Percentiles rank a stretch among this genome's conserved stretches.
Conservation (phyloP, 2,113 vertebrate species). For the Macaca nemestrina region DNA sequence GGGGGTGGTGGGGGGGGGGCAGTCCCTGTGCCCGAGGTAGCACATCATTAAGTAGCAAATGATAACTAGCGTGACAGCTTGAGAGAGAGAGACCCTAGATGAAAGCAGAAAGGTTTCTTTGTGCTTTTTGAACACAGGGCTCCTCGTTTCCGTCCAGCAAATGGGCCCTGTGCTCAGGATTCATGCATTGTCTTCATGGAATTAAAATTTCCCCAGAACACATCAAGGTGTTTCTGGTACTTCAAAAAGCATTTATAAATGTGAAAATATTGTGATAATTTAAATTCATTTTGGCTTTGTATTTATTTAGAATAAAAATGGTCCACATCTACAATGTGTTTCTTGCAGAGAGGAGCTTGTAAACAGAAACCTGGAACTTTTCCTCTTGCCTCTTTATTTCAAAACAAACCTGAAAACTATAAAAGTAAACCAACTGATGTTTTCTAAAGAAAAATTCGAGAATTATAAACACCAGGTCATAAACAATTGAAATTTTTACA, state of each 20-base stretch:
- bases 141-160: not conserved
- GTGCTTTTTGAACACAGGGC: not conserved
- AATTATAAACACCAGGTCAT: not conserved
- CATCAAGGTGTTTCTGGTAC: not conserved
- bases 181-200: not conserved
- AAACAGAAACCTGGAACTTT: conserved; percentile 16
- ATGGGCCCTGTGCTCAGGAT: not conserved
- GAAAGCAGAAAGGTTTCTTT: not conserved
- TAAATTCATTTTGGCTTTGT: conserved; percentile 34
- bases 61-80: not conserved
- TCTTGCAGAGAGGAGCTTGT: not conserved
- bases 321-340: not conserved
- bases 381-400: not conserved
- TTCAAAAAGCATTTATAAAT: not conserved
- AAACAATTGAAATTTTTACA: not conserved
- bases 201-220: not conserved
- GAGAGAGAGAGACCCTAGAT: not conserved
- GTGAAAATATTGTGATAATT: conserved; percentile 10
- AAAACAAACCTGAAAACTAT: conserved; percentile 28
- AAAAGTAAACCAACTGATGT: not conserved
- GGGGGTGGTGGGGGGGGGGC: no score
- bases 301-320: conserved; percentile 41
- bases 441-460: conserved; percentile 38
- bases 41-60: not conserved
- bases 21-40: not conserved